These are phyloP conservation scores for Mormoops blainvillei DNA, from an alignment of 2,113 vertebrate genomes.

Conservation along the genomic window DNA sequence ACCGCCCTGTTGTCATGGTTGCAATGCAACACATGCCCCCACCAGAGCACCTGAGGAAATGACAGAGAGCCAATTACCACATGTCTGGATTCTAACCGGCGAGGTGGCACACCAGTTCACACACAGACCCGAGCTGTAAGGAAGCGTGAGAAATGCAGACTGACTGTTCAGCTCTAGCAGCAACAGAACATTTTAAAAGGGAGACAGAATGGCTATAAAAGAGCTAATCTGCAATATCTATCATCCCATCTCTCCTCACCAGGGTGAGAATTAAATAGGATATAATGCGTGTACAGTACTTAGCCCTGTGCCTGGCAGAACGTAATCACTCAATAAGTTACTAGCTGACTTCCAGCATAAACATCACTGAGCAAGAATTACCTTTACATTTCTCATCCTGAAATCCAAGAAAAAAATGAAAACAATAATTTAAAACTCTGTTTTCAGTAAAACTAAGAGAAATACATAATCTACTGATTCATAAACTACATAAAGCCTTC, in stretches of 20 bases:
- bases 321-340: neutral
- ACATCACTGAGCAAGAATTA: neutral
- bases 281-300: neutral
- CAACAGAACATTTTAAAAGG: neutral
- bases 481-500: neutral
- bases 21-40: neutral
- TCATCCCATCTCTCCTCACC: neutral
- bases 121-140: neutral
- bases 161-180: neutral
- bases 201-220: neutral
- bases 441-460: neutral
- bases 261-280: neutral
- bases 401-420: neutral
- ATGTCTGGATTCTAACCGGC: neutral
- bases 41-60: too few species aligned
- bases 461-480: neutral
- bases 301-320: neutral
- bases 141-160: neutral
- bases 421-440: neutral
- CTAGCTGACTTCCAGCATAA: neutral
- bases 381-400: neutral
- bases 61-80: too few species aligned
- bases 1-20: too few species aligned
- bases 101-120: neutral
- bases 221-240: neutral